Conservation (phyloP, 2,113 vertebrate species). For the Oncorhynchus tshawytscha region DNA sequence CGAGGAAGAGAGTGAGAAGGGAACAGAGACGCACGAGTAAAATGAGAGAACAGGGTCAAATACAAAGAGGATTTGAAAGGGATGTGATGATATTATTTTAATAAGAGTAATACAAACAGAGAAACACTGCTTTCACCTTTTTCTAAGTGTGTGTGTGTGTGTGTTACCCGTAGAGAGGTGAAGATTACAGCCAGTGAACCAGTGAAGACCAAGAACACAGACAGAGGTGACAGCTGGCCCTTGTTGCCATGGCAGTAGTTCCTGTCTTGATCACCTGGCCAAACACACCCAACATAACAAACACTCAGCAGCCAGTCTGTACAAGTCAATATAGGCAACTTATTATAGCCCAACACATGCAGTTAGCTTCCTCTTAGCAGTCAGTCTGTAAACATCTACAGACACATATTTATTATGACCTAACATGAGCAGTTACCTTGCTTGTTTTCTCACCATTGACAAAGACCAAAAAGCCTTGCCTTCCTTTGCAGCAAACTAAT, state of each 20-base stretch:
- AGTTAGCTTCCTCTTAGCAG: no score
- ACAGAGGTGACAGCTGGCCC: constrained; percentile 78
- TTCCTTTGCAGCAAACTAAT: neutral
- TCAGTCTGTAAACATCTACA: no score
- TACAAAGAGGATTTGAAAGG: neutral
- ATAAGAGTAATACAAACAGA: neutral
- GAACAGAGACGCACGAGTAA: no score
- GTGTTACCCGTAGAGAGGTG: constrained; percentile 75
- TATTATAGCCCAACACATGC: no score
- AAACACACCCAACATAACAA: constrained; percentile 5
- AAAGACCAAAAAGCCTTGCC: neutral
- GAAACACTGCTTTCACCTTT: neutral
- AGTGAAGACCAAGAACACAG: constrained; percentile 68
- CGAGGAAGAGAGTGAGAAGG: constrained; percentile 3
- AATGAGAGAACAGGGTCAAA: neutral
- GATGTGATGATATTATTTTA: neutral
- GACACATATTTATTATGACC: neutral
- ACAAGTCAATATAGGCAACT: neutral
- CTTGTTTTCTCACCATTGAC: neutral
- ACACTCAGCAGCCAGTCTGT: neutral
- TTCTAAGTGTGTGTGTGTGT: neutral
- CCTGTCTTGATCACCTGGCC: constrained; percentile 74
- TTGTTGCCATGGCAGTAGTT: constrained; percentile 78
- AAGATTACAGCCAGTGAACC: constrained; percentile 75
- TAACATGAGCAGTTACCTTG: neutral